Conservation (phyloP, 2,888 invertebrate genomes). For the Stenotaenia linearis region DNA sequence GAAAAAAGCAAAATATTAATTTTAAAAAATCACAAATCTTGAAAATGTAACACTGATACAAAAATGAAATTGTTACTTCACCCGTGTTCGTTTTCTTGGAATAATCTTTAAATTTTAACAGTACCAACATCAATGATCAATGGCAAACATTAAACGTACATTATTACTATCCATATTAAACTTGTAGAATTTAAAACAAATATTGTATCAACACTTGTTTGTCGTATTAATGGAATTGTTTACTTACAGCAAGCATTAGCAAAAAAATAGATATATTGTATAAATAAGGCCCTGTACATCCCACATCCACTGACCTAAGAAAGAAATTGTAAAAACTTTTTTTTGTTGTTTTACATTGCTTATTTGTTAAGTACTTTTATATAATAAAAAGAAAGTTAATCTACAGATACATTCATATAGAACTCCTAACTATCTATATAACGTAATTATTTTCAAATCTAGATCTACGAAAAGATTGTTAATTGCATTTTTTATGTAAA, state of each 20-base stretch:
- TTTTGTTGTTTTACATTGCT: too few relatives aligned
- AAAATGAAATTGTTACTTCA: not conserved
- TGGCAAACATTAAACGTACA: not conserved
- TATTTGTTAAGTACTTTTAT: not conserved
- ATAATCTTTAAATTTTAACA: not conserved
- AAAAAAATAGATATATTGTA: not conserved
- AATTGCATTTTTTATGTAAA: not conserved
- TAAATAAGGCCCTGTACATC: not conserved
- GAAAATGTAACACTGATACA: not conserved
- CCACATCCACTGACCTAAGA: not conserved
- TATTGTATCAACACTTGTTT: not conserved
- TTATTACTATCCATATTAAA: not conserved
- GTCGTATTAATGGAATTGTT: not conserved
- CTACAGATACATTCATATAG: not conserved
- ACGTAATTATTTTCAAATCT: not conserved
- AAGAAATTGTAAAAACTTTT: not conserved
- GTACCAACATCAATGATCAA: not conserved
- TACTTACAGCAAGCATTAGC: not conserved
- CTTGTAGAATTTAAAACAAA: not conserved
- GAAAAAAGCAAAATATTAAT: not conserved
- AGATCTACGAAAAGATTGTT: not conserved
- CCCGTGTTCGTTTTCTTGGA: not conserved
- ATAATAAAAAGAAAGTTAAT: not conserved
- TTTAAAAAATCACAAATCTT: not conserved
- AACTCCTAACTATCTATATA: not conserved